Percentiles rank a stretch among this genome's conserved stretches.
Evolutionary conservation across 2,113 vertebrate genomes (phyloP).

Genomic region (Neopipo cinnamomea): DNA sequence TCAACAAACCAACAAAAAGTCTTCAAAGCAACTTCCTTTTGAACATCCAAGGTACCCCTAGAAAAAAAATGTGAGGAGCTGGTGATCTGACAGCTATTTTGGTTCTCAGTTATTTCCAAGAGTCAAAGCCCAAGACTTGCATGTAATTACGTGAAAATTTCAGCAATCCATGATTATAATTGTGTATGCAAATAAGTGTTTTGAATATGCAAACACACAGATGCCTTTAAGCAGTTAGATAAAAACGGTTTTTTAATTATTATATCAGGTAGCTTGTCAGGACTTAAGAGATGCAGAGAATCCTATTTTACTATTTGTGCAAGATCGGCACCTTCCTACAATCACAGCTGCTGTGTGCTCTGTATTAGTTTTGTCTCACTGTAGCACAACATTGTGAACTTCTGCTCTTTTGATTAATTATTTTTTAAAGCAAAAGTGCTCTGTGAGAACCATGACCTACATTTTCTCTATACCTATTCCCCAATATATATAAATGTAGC

Average conservation of each 20-base stretch:
- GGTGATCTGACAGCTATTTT: background rate
- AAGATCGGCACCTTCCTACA: background rate
- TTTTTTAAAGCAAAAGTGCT: background rate
- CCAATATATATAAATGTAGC: background rate
- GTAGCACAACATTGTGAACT: background rate
- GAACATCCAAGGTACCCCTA: background rate
- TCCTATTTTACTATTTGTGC: background rate
- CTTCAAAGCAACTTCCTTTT: background rate
- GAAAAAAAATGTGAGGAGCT: background rate
- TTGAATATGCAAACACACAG: background rate
- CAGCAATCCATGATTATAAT: background rate
- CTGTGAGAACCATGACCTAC: background rate
- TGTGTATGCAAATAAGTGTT: background rate
- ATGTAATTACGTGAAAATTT: background rate
- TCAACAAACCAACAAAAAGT: background rate
- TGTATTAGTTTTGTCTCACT: background rate
- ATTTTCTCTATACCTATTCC: background rate
- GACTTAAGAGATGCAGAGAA: background rate
- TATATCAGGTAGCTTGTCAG: background rate
- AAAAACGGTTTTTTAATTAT: background rate
- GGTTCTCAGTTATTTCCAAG: background rate
- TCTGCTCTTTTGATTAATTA: background rate
- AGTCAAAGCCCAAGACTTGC: background rate
- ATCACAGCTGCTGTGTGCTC: background rate
- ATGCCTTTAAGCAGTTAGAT: background rate